Conservation (phyloP, 2,797 vertebrate genomes). For the Molossus molossus region DNA sequence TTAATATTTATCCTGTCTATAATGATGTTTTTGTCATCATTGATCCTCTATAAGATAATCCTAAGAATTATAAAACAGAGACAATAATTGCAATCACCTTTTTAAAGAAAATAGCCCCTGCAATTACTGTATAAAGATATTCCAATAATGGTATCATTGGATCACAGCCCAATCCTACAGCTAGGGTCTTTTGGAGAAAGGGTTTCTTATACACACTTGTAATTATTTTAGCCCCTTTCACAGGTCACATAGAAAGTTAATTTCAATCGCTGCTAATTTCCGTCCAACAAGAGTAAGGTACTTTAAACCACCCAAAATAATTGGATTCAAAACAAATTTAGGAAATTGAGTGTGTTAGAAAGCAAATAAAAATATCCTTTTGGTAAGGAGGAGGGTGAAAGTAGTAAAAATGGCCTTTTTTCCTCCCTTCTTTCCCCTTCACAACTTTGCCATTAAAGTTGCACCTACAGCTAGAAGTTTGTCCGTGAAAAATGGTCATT, state of each 20-base stretch:
- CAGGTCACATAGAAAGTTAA: constrained; percentile 88
- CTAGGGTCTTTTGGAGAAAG: constrained; percentile 73
- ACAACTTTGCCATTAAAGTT: constrained; percentile 90
- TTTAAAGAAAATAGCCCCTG: constrained; percentile 74
- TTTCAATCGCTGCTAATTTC: constrained; percentile 87
- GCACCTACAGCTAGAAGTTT: constrained; percentile 92
- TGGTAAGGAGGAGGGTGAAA: constrained; percentile 73
- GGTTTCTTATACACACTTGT: constrained; percentile 71
- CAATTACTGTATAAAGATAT: constrained; percentile 63
- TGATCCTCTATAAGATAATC: constrained; percentile 43
- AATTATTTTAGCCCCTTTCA: constrained; percentile 84
- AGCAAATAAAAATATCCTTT: constrained; percentile 89
- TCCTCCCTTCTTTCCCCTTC: constrained; percentile 83
- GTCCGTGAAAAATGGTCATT: constrained; percentile 93
- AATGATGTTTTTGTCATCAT: constrained; percentile 26
- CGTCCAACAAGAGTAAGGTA: constrained; percentile 84
- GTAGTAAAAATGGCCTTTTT: constrained; percentile 78
- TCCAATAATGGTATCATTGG: constrained; percentile 67
- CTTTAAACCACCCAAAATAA: constrained; percentile 89
- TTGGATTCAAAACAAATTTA: constrained; percentile 90
- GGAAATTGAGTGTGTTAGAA: constrained; percentile 89
- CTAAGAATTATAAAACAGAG: constrained; percentile 60
- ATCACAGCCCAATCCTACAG: constrained; percentile 56
- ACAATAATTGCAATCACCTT: constrained; percentile 73
- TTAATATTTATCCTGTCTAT: constrained; percentile 63